phyloP scores from a whole-genome alignment of 2,888 invertebrate species.

The Isoperla grammatica region DNA sequence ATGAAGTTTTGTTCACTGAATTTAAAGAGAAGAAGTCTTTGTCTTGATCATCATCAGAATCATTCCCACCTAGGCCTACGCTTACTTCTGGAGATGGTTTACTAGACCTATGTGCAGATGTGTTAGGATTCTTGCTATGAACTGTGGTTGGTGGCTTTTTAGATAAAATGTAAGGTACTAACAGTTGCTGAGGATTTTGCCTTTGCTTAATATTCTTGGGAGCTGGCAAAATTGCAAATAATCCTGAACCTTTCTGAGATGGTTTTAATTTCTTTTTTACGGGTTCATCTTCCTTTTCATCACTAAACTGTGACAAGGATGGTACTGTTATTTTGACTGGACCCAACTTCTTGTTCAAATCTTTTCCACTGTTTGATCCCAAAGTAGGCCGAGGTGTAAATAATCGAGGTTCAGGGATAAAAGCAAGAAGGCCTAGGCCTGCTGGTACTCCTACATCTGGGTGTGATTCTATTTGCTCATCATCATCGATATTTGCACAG shows the following conservation, averaged over 20 bases:
- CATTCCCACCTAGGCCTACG: no score
- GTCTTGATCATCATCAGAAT: constrained; percentile 33
- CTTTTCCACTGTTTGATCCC: no score
- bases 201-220: constrained; percentile 50
- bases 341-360: constrained; percentile 32
- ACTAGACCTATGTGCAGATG: background rate
- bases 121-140: constrained; percentile 23
- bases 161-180: constrained; percentile 30
- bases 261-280: constrained; percentile 45
- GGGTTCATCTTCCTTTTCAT: constrained; percentile 49
- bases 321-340: constrained; percentile 63
- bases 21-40: constrained; percentile 32
- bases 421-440: constrained; percentile 22
- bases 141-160: constrained; percentile 21
- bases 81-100: constrained; percentile 28
- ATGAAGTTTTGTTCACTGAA: background rate
- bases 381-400: no score
- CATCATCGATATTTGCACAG: background rate
- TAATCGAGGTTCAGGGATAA: constrained; percentile 49
- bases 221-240: constrained; percentile 63
- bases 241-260: constrained; percentile 57
- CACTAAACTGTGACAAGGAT: constrained; percentile 58
- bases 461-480: background rate
- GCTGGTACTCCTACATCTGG: background rate
- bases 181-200: constrained; percentile 26